phyloP scores from a whole-genome alignment of 2,888 invertebrate species.

The Cephalotes varians region DNA sequence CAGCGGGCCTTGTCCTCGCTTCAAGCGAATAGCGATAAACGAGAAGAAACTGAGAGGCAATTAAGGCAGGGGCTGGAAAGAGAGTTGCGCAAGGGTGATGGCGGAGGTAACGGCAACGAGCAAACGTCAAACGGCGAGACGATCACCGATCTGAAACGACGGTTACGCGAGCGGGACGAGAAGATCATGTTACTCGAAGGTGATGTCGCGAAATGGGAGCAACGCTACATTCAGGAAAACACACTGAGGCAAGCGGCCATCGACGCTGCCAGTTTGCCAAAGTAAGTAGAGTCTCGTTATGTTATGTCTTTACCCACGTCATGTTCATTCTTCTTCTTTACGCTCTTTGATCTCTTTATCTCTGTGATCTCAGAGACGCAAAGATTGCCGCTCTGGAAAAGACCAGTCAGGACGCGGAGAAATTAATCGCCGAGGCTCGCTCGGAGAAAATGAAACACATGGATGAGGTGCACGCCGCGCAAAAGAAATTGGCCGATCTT shows the following conservation, averaged over 20 bases:
- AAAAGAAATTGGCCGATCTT: constrained; percentile 94
- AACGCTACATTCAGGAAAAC: constrained; percentile 93
- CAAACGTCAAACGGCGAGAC: constrained; percentile 87
- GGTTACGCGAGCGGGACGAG: constrained; percentile 90
- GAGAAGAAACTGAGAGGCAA: constrained; percentile 94
- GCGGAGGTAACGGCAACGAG: constrained; percentile 82
- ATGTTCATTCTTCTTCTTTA: background rate
- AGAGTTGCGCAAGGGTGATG: constrained; percentile 89
- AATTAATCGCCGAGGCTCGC: constrained; percentile 94
- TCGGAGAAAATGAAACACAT: constrained; percentile 95
- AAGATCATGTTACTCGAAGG: constrained; percentile 92
- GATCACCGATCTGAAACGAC: constrained; percentile 88
- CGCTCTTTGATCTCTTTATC: background rate
- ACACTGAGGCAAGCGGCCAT: constrained; percentile 93
- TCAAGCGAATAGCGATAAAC: constrained; percentile 93
- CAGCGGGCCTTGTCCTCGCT: constrained; percentile 93
- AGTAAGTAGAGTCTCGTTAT: constrained; percentile 73
- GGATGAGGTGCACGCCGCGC: constrained; percentile 95
- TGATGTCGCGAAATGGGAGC: constrained; percentile 95
- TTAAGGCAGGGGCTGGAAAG: constrained; percentile 94
- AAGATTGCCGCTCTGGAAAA: constrained; percentile 94
- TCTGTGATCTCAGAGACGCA: constrained; percentile 88
- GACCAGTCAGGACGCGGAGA: constrained; percentile 93
- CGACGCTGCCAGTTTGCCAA: constrained; percentile 89
- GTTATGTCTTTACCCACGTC: background rate